These are phyloP conservation scores for Cairina moschata DNA, from an alignment of 2,113 vertebrate genomes.

Conservation along the genomic window DNA sequence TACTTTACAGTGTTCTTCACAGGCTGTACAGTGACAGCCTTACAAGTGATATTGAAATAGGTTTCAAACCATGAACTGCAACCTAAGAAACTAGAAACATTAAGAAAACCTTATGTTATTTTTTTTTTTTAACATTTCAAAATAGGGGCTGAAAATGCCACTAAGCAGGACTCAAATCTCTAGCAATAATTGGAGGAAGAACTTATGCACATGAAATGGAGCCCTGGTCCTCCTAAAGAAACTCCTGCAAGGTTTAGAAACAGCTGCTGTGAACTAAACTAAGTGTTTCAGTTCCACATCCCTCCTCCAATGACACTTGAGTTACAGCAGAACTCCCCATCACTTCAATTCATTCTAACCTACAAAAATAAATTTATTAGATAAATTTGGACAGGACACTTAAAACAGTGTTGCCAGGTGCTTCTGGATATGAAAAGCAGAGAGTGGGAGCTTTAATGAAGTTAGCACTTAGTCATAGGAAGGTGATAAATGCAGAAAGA, in stretches of 20 bases:
- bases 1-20: not conserved
- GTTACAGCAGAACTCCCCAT: not conserved
- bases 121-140: not conserved
- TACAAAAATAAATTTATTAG: not conserved
- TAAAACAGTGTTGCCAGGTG: not conserved
- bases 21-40: not conserved
- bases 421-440: constrained; percentile 20
- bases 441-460: constrained; percentile 7
- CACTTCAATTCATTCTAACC: not conserved
- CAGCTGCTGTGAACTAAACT: not conserved
- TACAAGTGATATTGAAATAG: not conserved
- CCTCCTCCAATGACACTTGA: not conserved
- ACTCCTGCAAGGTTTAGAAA: not conserved
- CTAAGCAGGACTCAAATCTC: not conserved
- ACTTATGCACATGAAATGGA: not conserved
- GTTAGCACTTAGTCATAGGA: not conserved
- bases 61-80: not conserved
- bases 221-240: not conserved
- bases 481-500: not conserved
- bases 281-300: not conserved
- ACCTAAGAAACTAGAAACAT: not conserved
- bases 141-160: not conserved
- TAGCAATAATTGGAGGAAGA: not conserved
- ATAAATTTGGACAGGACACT: not conserved
- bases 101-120: not conserved